These are phyloP conservation scores for Plecturocebus donacophilus DNA, from an alignment of 2,113 vertebrate species.

Conservation along the genomic window DNA sequence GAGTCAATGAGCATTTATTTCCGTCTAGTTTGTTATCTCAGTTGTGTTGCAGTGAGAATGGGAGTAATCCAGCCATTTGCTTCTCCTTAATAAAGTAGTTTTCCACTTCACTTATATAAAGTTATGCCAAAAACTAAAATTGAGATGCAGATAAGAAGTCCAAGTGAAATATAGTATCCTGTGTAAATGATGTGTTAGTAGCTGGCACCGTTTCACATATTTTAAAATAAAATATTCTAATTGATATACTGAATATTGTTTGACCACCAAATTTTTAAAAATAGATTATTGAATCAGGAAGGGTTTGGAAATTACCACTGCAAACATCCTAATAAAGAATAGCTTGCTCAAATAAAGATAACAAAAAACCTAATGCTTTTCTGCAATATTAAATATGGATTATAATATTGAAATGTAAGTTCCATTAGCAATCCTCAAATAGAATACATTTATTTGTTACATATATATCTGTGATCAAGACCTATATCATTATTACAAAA, in stretches of 20 bases:
- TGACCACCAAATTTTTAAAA: background rate
- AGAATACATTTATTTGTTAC: background rate
- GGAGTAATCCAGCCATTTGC: background rate
- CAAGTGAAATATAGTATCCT: background rate
- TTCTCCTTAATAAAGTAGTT: slow-evolving; percentile 7
- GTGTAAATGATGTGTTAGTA: background rate
- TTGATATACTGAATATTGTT: background rate
- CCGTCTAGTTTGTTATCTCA: background rate
- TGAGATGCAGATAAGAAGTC: background rate
- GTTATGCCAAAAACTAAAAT: background rate
- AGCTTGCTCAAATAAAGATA: background rate
- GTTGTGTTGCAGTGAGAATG: background rate
- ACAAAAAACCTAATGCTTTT: background rate
- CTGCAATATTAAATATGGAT: background rate
- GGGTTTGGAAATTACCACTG: background rate
- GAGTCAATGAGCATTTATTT: background rate
- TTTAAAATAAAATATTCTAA: slow-evolving; percentile 1
- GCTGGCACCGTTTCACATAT: background rate
- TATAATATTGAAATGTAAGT: slow-evolving; percentile 5
- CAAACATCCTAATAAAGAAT: background rate
- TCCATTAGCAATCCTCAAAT: background rate
- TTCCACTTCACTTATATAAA: background rate
- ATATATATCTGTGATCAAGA: background rate
- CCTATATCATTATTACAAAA: background rate
- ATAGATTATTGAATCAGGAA: background rate